phyloP scores from a whole-genome alignment of 2,888 invertebrate species.

The Eupithecia dodoneata region DNA sequence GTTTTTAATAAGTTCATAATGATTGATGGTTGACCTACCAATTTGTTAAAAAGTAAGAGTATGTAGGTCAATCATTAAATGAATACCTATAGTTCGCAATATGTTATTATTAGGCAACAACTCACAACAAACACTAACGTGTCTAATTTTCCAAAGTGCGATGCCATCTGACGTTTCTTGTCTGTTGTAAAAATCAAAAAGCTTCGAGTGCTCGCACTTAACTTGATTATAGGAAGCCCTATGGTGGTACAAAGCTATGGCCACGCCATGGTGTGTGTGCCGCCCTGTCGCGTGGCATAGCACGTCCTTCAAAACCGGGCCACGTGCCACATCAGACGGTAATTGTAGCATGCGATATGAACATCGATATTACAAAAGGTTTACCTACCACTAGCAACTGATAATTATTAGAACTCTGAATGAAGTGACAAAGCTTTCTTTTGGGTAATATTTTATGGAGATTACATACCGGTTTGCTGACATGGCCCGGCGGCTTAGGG shows the following conservation, averaged over 20 bases:
- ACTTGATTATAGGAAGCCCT: slow-evolving; percentile 81
- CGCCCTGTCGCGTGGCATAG: slow-evolving; percentile 54
- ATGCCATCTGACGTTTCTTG: slow-evolving; percentile 63
- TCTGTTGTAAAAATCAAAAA: slow-evolving; percentile 75
- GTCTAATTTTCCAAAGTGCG: slow-evolving; percentile 55
- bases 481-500: neutral
- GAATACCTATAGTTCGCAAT: neutral
- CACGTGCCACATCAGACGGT: slow-evolving; percentile 62
- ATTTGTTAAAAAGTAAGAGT: neutral
- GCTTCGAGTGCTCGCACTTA: slow-evolving; percentile 74
- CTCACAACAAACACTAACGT: slow-evolving; percentile 53
- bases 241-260: slow-evolving; percentile 55
- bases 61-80: neutral
- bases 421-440: neutral
- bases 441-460: neutral
- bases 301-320: slow-evolving; percentile 60
- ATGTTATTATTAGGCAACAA: slow-evolving; percentile 49
- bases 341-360: slow-evolving; percentile 66
- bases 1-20: neutral
- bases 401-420: neutral
- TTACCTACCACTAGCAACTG: slow-evolving; percentile 6
- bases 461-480: neutral
- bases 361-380: slow-evolving; percentile 44
- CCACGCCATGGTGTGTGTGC: slow-evolving; percentile 47
- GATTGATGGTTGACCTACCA: neutral